Base-by-base conservation (phyloP, 2,797 vertebrate species). In the Mionectes olivaceus region DNA sequence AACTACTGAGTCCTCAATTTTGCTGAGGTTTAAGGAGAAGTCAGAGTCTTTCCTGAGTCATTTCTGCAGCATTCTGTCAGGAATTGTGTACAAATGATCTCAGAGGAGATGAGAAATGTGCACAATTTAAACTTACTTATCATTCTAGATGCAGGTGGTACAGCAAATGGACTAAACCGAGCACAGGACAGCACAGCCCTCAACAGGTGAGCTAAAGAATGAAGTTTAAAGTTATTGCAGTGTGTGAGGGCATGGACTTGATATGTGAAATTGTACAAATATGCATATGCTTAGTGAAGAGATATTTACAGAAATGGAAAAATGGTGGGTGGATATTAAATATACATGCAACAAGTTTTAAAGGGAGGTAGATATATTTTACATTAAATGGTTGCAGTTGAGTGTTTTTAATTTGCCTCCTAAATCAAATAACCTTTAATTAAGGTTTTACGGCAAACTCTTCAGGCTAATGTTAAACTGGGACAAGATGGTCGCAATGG, bases 21-120 rank as follows among this genome's bases (percentile, higher is more conserved):
- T 78, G 27, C 24, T 17, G 46, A 39, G n/a, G 28, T 79, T 80
- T 91, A 21, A 83, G 53, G 64, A 53, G 70, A 76, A 84, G 30
- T 73, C 19, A 39, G 24, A 41, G 30, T 74, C 63, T 77, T 91
- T 83, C 46, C 37, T 37, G 37, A 37, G 37, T 37, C 37, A 37
- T 78, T 95, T 83, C 70, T 93, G 50, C 50, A 49, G 41, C 52
- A 57, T 61, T 86, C 65, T 78, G n/a, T 94, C 57, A 78, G 61
- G 23, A 61, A 59, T 61, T 55, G 25, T 46, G 65, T 65, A 65
- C 43, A 82, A 52, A 47, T 85, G 33, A 73, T 84, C 74, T 81
- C 74, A 67, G 43, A 90, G 74, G 52, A 79, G 47, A 35, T 73
- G 13, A 77, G 41, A 27, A 73, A 67, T 63, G 15, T 63, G 49